Conservation (phyloP, 2,113 vertebrate species). For the Ardeotis arabs region DNA sequence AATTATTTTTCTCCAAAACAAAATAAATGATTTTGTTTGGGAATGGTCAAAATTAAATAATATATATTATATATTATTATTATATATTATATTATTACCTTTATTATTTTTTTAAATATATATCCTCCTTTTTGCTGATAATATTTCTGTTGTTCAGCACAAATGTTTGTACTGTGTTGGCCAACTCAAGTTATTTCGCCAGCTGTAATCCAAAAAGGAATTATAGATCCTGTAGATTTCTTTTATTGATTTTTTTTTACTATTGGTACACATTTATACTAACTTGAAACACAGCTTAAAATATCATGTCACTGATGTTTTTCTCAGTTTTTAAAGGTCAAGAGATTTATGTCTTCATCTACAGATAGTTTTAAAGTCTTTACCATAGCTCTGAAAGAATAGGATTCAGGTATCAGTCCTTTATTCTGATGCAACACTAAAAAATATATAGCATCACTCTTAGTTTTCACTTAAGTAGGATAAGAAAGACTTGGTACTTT, state of each 20-base stretch:
- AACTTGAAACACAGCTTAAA: background rate
- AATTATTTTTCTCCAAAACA: background rate
- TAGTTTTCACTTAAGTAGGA: background rate
- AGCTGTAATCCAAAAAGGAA: background rate
- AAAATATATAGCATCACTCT: background rate
- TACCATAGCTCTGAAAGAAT: background rate
- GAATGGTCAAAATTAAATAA: background rate
- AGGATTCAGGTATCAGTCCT: background rate
- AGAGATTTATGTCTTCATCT: background rate
- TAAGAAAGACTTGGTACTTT: background rate
- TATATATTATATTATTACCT: background rate
- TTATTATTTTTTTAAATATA: background rate
- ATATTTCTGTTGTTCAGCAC: background rate
- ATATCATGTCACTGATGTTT: background rate
- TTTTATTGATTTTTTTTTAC: constrained; percentile 22
- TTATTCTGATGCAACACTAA: background rate
- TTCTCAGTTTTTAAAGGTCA: constrained; percentile 1
- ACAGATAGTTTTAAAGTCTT: background rate
- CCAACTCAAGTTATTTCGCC: background rate
- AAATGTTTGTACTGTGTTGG: background rate
- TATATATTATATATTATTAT: background rate
- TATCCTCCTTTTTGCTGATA: background rate
- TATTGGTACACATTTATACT: background rate
- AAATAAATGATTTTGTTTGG: background rate
- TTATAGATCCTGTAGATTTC: background rate